phyloP scores from a whole-genome alignment of 2,113 vertebrate genomes.

The Odocoileus hemionus region DNA sequence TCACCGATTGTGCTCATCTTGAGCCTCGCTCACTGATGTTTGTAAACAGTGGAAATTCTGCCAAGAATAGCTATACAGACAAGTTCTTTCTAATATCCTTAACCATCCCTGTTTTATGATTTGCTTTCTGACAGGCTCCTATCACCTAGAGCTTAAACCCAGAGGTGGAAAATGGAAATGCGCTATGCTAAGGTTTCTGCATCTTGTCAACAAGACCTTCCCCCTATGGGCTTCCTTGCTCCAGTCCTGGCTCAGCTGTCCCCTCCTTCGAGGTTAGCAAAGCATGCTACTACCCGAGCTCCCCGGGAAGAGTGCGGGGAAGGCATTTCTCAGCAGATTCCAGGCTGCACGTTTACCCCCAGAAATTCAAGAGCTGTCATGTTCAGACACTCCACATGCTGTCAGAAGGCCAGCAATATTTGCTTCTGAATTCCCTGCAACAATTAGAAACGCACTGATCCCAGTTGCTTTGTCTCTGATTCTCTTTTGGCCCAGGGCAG shows the following conservation, averaged over 20 bases:
- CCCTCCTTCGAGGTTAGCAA: neutral
- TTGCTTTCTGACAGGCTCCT: neutral
- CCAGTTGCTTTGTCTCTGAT: neutral
- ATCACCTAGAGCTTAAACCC: neutral
- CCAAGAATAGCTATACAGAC: slow-evolving; percentile 40
- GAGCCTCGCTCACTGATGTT: neutral
- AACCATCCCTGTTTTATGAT: neutral
- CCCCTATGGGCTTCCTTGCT: neutral
- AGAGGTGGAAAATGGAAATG: neutral
- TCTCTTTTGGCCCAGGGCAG: neutral
- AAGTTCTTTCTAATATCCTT: slow-evolving; percentile 6
- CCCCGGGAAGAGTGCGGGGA: neutral
- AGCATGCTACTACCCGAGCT: neutral
- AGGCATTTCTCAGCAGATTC: slow-evolving; percentile 8
- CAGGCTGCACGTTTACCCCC: neutral
- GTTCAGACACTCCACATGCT: neutral
- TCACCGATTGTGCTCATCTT: neutral
- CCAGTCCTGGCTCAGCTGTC: neutral
- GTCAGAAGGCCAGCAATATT: neutral
- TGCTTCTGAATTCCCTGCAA: neutral
- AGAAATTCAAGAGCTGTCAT: neutral
- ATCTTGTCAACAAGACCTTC: neutral
- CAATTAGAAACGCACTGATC: neutral
- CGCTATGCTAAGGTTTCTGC: neutral
- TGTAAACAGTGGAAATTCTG: neutral